A percentile compares a stretch with the other conserved stretches of the same genome.
phyloP scores from a whole-genome alignment of 2,113 vertebrate species.

The Carlito syrichta region DNA sequence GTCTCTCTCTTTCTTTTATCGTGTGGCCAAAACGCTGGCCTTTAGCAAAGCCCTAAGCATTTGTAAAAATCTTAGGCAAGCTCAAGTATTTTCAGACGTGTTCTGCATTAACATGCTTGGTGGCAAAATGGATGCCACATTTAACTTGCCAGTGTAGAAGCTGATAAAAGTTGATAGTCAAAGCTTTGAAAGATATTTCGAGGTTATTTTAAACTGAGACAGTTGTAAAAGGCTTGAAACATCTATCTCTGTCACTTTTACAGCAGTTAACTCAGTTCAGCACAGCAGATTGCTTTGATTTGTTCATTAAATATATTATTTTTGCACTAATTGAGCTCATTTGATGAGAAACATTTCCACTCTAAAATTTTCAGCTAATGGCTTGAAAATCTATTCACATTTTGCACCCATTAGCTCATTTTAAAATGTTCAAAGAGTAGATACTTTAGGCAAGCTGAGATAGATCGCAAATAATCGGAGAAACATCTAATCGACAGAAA shows the following conservation, averaged over 20 bases:
- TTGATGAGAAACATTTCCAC: conserved; percentile 52
- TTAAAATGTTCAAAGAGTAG: conserved; percentile 3
- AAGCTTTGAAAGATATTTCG: neutral
- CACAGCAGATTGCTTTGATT: neutral
- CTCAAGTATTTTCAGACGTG: neutral
- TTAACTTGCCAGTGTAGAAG: neutral
- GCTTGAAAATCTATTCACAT: conserved; percentile 55
- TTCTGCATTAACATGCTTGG: neutral
- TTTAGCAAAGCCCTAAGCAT: neutral
- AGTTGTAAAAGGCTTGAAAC: neutral
- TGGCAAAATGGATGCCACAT: neutral
- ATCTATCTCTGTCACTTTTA: conserved; percentile 12
- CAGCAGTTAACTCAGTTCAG: conserved; percentile 15
- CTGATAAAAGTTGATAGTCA: neutral
- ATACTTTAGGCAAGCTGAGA: conserved; percentile 12
- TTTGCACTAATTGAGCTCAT: conserved; percentile 66
- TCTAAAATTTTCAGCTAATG: conserved; percentile 62
- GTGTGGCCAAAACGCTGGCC: neutral
- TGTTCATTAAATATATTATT: conserved; percentile 60
- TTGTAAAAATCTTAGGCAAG: neutral
- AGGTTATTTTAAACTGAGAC: neutral
- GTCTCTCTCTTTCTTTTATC: accelerated
- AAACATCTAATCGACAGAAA: neutral
- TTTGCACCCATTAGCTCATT: conserved; percentile 25
- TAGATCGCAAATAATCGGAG: neutral